phyloP scores from a whole-genome alignment of 2,113 vertebrate species.

The Panthera tigris region DNA sequence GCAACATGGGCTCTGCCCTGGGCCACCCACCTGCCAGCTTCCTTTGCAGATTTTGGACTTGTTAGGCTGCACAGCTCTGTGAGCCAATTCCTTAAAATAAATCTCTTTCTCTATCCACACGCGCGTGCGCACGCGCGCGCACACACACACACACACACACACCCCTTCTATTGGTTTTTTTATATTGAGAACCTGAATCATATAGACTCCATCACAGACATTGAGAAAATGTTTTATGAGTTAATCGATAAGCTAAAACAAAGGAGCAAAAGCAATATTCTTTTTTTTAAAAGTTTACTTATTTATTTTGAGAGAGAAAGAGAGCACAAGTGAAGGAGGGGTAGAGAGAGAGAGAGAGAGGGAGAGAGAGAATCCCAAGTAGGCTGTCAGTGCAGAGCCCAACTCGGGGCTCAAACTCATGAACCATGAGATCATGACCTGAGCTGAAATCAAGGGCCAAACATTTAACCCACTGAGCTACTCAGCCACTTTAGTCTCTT shows the following conservation, averaged over 20 bases:
- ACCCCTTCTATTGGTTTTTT: not conserved
- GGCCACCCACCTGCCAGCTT: not conserved
- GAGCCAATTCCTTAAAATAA: not conserved
- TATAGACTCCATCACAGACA: not conserved
- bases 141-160: not conserved
- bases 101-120: not conserved
- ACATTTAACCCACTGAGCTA: no score
- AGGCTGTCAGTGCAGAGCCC: no score
- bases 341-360: no score
- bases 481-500: no score
- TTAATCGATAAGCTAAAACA: not conserved
- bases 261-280: not conserved
- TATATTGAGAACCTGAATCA: not conserved
- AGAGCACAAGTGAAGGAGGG: no score
- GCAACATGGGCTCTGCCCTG: not conserved
- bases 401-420: no score
- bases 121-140: rapidly evolving
- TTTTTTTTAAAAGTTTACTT: not conserved
- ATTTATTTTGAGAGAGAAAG: no score
- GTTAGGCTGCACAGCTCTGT: not conserved
- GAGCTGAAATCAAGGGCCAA: no score
- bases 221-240: not conserved
- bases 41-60: not conserved
- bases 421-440: no score
- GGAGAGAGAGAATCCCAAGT: no score